These are phyloP conservation scores for Cataglyphis livida DNA, from an alignment of 2,888 invertebrate species.

Conservation along the genomic window DNA sequence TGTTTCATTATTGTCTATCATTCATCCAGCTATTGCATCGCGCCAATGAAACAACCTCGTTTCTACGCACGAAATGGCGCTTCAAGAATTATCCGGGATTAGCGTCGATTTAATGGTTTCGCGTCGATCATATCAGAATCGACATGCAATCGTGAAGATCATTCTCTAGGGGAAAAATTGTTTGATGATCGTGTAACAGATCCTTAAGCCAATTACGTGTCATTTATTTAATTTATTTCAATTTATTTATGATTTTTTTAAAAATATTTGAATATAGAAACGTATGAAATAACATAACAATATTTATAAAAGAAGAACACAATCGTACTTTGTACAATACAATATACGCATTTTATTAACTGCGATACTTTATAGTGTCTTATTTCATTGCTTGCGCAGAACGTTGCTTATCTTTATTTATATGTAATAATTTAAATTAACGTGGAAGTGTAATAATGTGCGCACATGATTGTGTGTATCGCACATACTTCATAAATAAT, in stretches of 20 bases:
- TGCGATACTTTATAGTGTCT: background rate
- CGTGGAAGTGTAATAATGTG: slow-evolving; percentile 17
- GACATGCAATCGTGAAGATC: slow-evolving; percentile 25
- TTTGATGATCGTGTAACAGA: background rate
- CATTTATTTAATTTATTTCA: background rate
- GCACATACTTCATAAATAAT: slow-evolving; percentile 36
- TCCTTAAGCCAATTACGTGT: background rate
- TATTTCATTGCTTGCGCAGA: background rate
- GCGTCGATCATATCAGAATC: slow-evolving; percentile 63
- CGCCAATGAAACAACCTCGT: slow-evolving; percentile 76
- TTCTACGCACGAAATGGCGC: slow-evolving; percentile 62
- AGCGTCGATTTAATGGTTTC: slow-evolving; percentile 71
- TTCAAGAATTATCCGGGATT: slow-evolving; percentile 74
- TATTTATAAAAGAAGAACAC: background rate
- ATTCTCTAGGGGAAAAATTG: background rate
- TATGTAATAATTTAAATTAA: slow-evolving; percentile 27
- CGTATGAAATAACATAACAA: background rate
- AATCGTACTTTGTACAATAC: background rate
- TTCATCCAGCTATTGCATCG: slow-evolving; percentile 74
- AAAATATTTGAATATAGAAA: background rate
- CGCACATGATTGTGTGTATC: slow-evolving; percentile 15
- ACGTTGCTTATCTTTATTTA: background rate
- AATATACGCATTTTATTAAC: background rate
- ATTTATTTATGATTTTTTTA: background rate
- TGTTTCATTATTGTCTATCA: slow-evolving; percentile 80